Evolutionary conservation across 1,140 invertebrate genomes (phyloP).

Genomic region (Microplitis demolitor): DNA sequence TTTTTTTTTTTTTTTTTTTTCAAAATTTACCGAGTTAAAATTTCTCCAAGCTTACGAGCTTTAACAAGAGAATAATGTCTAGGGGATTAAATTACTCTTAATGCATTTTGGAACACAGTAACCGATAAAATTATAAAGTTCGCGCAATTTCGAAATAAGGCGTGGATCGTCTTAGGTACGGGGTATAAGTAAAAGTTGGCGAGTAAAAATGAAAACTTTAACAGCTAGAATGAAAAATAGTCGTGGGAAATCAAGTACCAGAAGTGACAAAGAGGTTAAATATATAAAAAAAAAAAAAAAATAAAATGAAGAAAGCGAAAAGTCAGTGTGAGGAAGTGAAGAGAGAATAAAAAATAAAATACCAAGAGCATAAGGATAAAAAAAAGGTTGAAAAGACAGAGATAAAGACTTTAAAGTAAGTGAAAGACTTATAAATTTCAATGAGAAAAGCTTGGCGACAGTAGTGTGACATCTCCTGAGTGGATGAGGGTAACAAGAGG

Average conservation of each 20-base stretch:
- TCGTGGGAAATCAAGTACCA: neutral
- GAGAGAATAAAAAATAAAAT: too few relatives aligned
- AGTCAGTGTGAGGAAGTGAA: too few relatives aligned
- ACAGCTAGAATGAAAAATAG: neutral
- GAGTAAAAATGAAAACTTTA: slow-evolving; percentile 23
- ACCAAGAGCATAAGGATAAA: too few relatives aligned
- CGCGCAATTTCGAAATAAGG: neutral
- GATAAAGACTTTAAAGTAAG: slow-evolving; percentile 1
- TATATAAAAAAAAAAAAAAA: neutral
- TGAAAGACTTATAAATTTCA: slow-evolving; percentile 31
- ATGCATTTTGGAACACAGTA: slow-evolving; percentile 37
- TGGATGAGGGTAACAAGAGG: neutral
- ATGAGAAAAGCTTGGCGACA: slow-evolving; percentile 21
- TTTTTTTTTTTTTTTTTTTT: too few relatives aligned
- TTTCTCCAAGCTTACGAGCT: neutral
- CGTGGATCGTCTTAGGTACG: neutral
- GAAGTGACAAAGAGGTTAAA: neutral
- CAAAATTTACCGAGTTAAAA: neutral
- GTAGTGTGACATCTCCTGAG: neutral
- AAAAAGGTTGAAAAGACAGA: neutral
- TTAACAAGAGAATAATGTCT: neutral
- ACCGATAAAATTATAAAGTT: slow-evolving; percentile 49
- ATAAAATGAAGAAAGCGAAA: neutral
- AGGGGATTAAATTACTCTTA: slow-evolving; percentile 41
- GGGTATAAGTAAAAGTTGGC: slow-evolving; percentile 15